Base-by-base conservation (phyloP, 2,888 invertebrate genomes). In the Hydropsyche betteni region DNA sequence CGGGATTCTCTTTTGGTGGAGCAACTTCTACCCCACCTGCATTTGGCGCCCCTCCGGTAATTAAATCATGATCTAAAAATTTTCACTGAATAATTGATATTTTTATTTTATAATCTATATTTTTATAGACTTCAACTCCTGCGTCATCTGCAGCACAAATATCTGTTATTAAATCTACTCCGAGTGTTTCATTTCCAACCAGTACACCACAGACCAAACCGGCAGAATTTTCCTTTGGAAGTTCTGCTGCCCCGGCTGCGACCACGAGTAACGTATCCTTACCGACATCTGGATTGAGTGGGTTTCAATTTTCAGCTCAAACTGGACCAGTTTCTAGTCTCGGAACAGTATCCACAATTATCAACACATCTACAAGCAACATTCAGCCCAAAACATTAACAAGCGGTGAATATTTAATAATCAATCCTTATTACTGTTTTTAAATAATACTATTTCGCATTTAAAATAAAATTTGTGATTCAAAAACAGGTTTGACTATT, bases 231-330 rank as follows among this genome's bases (percentile, higher is more conserved):
- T 24, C 69, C 0, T 52, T 52, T 50, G 33, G 51, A 50, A 44
- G 6, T 24, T 33, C 69, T 16, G 52, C 24, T n/a, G 38, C 24
- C 8, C 38, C 38, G 16, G 36, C 69, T 64, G 14, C 71, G 7
- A 53, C 44, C 14, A 36, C 75, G 8, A 44, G 24, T 38, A 4
- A 68, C 8, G 33, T 58, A n/a, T 8, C 69, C 7, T 24, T 58
- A 16, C 16, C 51, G n/a, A 51, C 75, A 8, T 64, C 68, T 33
- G 69, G 69, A 4, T 74, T 76, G 5, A n/a, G 74, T 12, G 76
- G 74, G 16, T 76, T 76, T 69, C 74, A 74, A 58, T 70, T 76
- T 61, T 36, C 64, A 64, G 64, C 16, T 14, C 55, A 55, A n/a
- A 55, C 64, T 8, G 12, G 3, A 12, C 36, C 64, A 12, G n/a